Conservation (phyloP, 30 jellyfish, hydroid and myxozoan genomes). For the Haliclystus octoradiatus region DNA sequence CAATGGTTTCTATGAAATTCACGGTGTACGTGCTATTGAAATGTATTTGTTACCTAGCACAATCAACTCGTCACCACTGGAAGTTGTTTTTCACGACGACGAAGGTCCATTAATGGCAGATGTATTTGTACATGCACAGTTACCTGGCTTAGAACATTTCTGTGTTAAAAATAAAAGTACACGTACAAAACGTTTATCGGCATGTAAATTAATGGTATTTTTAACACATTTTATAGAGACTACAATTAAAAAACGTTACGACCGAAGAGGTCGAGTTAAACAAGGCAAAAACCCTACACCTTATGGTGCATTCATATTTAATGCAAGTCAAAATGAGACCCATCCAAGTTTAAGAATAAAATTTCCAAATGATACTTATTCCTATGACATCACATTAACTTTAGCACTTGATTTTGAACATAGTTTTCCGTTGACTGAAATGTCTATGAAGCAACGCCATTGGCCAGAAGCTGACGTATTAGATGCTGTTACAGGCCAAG, state of each 20-base stretch:
- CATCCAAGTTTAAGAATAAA: conserved; percentile 10
- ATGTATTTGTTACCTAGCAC: conserved; percentile 29
- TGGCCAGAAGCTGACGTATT: conserved; percentile 58
- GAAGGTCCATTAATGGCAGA: conserved; percentile 22
- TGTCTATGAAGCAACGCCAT: conserved; percentile 18
- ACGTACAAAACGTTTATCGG: conserved; percentile 24
- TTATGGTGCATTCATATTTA: neutral
- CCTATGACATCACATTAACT: conserved; percentile 38
- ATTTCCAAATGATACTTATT: conserved; percentile 20
- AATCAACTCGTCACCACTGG: conserved; percentile 3
- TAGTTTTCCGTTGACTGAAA: conserved; percentile 31
- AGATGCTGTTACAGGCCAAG: conserved; percentile 29
- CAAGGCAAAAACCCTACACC: neutral
- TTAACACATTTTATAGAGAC: conserved; percentile 39
- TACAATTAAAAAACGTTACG: neutral
- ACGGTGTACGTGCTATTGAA: conserved; percentile 29
- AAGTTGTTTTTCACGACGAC: conserved; percentile 15
- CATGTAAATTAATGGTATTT: conserved; percentile 67
- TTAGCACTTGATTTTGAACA: conserved; percentile 49
- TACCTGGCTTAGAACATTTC: conserved; percentile 35
- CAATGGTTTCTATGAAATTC: conserved; percentile 42
- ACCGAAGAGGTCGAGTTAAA: neutral
- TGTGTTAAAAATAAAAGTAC: conserved; percentile 32
- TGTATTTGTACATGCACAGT: conserved; percentile 14
- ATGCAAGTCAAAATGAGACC: neutral